phyloP scores from a whole-genome alignment of 2,113 vertebrate genomes.

The Baryphthengus martii region DNA sequence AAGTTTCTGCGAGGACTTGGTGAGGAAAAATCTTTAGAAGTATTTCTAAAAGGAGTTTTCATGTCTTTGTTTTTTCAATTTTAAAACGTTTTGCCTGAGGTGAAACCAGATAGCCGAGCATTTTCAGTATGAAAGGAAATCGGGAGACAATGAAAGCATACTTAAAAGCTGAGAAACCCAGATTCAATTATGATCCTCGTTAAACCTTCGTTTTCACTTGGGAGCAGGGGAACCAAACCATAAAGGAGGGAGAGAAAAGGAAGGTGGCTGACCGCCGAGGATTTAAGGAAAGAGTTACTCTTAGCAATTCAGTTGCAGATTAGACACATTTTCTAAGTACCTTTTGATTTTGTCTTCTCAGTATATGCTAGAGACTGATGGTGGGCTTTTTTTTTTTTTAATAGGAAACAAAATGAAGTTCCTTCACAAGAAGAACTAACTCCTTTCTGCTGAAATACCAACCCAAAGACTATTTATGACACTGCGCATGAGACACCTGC shows the following conservation, averaged over 20 bases:
- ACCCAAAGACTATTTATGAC: background rate
- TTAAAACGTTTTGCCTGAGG: background rate
- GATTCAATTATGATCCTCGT: background rate
- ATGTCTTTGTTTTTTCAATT: accelerated
- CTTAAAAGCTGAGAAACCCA: background rate
- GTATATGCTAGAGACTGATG: background rate
- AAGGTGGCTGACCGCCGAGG: accelerated
- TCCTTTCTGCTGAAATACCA: background rate
- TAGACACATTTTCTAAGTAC: background rate
- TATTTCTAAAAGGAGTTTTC: background rate
- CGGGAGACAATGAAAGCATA: background rate
- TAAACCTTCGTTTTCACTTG: background rate
- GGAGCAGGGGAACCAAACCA: accelerated
- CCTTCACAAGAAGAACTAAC: slow-evolving; percentile 97
- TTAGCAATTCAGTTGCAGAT: too few species aligned
- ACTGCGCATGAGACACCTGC: background rate
- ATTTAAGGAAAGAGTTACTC: background rate
- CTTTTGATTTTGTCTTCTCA: background rate
- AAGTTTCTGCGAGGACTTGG: slow-evolving; percentile 96
- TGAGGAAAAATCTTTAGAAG: slow-evolving; percentile 62
- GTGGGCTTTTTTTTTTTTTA: background rate
- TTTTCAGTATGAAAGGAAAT: background rate
- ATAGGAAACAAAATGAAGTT: slow-evolving; percentile 99
- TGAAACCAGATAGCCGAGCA: background rate
- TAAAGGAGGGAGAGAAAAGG: background rate